Evolutionary conservation across 2,113 vertebrate species (phyloP), one percentile per base, ranked within the genome.

Genomic region (Ophthalmolycus amberensis): DNA sequence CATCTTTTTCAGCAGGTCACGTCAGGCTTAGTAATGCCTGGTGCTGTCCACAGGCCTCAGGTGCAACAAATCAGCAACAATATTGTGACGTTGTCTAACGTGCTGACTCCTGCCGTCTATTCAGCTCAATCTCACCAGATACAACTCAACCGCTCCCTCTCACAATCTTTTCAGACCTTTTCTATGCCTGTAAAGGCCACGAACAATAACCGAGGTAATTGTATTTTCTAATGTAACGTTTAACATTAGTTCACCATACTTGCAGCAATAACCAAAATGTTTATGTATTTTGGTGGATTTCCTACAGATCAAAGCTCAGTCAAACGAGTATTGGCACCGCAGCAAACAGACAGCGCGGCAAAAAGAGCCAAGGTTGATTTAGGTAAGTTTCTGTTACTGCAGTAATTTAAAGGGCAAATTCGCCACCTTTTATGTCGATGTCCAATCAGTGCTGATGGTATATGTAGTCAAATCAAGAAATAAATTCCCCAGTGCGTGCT

Each of bases 351-450:
- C 82, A 87, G 68, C 68, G 78, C 73, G 62, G 75, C 80, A 62
- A 96, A 97, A 94, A 96, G 94, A 88, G 64, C 89, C 9, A 96
- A 95, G 82, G 40, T 84, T 68, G 95, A 96, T 56, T 44, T 56
- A 5, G 54, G 91, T 93, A 83, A n/a, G 90, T 91, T 81, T 80
- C 9, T 48, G 7, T 22, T n/a, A 0, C 5, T 1, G 22, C 0
- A 37, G 6, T 9, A 38, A 18, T 58, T 58, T 58, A 58, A 27
- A 58, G n/a, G 11, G 9, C 6, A 27, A 25, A 58, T 58, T 29
- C 5, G 11, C 12, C n/a, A 1, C 25, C 11, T 58, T 56, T 27
- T 58, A 58, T 58, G 25, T 58, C 27, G 5, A 58, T 58, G 11
- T 27, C 5, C n/a, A 56, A 25, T 9, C n/a, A 56, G 52, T 25